These are phyloP conservation scores for Aramus guarauna DNA, from an alignment of 2,113 vertebrate species.

Conservation along the genomic window DNA sequence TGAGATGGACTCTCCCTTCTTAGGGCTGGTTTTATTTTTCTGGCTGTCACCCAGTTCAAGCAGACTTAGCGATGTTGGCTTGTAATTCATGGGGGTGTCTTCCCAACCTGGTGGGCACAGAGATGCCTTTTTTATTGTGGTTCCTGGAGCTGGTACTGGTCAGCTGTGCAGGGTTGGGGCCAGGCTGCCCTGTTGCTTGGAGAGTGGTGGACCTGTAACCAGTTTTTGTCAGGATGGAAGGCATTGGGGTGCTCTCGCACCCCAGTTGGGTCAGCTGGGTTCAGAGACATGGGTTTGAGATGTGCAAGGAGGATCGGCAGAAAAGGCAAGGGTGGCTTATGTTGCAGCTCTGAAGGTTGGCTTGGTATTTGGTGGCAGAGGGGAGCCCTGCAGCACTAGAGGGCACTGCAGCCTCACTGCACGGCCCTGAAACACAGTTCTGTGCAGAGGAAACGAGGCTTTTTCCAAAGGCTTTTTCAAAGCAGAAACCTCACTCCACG, in stretches of 20 bases:
- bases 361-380: background rate
- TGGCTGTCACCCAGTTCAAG: background rate
- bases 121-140: background rate
- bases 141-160: background rate
- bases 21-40: background rate
- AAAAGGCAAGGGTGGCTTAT: background rate
- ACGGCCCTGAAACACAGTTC: rapidly evolving
- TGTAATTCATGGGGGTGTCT: background rate
- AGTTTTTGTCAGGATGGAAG: background rate
- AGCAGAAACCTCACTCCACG: background rate
- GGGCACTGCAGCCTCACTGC: background rate
- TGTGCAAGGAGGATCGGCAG: background rate
- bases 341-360: background rate
- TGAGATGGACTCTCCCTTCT: background rate
- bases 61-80: background rate
- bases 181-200: background rate
- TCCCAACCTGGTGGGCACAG: background rate
- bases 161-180: background rate
- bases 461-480: background rate
- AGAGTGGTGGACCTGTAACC: background rate
- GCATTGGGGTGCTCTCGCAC: rapidly evolving
- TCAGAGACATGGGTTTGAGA: background rate
- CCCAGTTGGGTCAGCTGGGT: rapidly evolving
- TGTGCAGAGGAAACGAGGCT: background rate
- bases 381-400: slow-evolving; percentile 35